A percentile compares a stretch with the other conserved stretches of the same genome.
Conservation (phyloP, 64 coral and sea anemone species). For the Montipora sp. region DNA sequence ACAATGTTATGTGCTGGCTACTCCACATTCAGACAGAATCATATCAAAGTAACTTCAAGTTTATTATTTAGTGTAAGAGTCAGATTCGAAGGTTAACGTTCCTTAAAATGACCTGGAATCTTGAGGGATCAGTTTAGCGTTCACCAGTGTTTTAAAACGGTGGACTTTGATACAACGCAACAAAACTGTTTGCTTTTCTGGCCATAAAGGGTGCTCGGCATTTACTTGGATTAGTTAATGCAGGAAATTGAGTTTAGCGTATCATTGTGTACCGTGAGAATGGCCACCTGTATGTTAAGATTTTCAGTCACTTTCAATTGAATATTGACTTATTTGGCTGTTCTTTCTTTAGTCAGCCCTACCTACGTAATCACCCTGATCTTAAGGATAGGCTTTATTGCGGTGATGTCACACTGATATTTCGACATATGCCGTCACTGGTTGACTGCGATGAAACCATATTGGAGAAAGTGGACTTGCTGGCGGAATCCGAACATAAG, state of each 20-base stretch:
- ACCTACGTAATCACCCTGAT: constrained; percentile 76
- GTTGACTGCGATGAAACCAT: constrained; percentile 70
- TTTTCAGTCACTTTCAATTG: not conserved
- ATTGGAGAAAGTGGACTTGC: constrained; percentile 58
- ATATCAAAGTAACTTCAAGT: constrained; percentile 56
- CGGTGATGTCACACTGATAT: constrained; percentile 88
- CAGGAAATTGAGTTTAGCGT: too few species aligned
- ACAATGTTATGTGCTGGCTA: constrained; percentile 64
- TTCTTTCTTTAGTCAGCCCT: constrained; percentile 59
- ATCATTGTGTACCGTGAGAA: too few species aligned
- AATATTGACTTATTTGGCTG: not conserved
- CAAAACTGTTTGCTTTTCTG: too few species aligned
- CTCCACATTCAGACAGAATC: constrained; percentile 70
- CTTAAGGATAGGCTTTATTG: constrained; percentile 75
- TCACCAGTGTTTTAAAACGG: too few species aligned
- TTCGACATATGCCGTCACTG: constrained; percentile 79
- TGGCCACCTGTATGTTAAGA: too few species aligned
- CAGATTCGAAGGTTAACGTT: not conserved
- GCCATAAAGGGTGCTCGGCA: too few species aligned
- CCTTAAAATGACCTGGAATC: not conserved
- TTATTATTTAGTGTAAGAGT: not conserved
- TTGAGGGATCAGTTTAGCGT: not conserved
- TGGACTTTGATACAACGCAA: too few species aligned
- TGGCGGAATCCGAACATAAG: constrained; percentile 10
- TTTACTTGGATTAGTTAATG: too few species aligned